phyloP scores from a whole-genome alignment of 1,140 invertebrate species.

The Nephotettix cincticeps region DNA sequence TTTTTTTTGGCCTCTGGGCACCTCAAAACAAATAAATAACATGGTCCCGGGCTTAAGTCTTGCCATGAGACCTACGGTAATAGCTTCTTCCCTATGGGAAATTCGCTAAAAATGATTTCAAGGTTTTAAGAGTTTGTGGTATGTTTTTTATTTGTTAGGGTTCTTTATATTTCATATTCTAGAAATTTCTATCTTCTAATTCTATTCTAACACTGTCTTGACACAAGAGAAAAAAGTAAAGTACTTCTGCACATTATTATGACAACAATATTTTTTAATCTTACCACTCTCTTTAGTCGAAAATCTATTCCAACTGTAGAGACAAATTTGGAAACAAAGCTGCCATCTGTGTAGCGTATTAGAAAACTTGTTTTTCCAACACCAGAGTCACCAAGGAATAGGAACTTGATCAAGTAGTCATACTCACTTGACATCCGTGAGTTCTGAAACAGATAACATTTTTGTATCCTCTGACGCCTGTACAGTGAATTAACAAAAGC shows the following conservation, averaged over 20 bases:
- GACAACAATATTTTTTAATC: no score
- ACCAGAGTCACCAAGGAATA: slow-evolving; percentile 91
- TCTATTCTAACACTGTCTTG: neutral
- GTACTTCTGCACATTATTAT: neutral
- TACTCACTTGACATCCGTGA: slow-evolving; percentile 66
- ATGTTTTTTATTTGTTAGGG: no score
- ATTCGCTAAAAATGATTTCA: no score
- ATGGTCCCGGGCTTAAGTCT: no score
- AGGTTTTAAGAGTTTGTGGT: no score
- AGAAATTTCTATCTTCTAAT: neutral
- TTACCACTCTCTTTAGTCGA: slow-evolving; percentile 92
- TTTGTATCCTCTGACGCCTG: no score
- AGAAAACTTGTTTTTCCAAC: slow-evolving; percentile 93
- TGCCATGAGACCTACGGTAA: no score
- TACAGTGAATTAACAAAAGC: no score
- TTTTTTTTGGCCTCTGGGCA: no score
- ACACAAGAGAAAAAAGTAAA: neutral
- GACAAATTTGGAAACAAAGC: slow-evolving; percentile 89
- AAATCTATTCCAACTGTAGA: slow-evolving; percentile 99
- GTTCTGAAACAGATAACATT: slow-evolving; percentile 16
- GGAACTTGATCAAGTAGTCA: slow-evolving; percentile 95
- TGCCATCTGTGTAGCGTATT: slow-evolving; percentile 93
- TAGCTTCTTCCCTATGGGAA: no score
- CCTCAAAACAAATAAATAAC: no score
- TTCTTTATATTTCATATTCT: neutral